Percentiles rank a stretch among this genome's conserved stretches.
Conservation (phyloP, 2,888 invertebrate genomes). For the Zeuzera pyrina region DNA sequence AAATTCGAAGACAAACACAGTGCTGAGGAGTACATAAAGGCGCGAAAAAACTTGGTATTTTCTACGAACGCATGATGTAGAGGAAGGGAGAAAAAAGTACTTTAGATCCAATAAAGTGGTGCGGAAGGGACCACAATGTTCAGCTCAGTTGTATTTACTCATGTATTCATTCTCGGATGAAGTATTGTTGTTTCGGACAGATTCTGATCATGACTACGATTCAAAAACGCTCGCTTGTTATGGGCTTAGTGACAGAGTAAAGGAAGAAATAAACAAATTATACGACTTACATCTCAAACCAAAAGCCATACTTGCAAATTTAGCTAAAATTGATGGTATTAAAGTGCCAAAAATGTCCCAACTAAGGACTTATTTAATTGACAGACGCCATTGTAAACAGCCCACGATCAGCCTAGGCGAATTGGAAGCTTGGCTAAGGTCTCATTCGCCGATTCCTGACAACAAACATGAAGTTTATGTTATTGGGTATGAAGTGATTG, state of each 20-base stretch:
- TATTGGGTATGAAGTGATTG: constrained; percentile 6
- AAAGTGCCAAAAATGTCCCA: constrained; percentile 10
- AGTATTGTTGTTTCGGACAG: constrained; percentile 14
- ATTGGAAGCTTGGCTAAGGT: constrained; percentile 14
- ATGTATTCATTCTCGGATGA: constrained; percentile 10
- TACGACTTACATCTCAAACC: constrained; percentile 13
- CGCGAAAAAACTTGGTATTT: constrained; percentile 13
- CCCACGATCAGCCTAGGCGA: constrained; percentile 15
- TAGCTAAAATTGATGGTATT: constrained; percentile 11
- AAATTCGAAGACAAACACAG: constrained; percentile 12
- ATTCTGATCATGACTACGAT: constrained; percentile 15
- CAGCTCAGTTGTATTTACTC: constrained; percentile 14
- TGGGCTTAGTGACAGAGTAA: constrained; percentile 11
- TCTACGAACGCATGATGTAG: constrained; percentile 8
- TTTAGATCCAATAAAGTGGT: constrained; percentile 15
- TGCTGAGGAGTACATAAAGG: constrained; percentile 9
- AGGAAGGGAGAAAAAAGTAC: constrained; percentile 12
- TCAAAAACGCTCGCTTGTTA: constrained; percentile 9
- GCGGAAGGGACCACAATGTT: constrained; percentile 12
- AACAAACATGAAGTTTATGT: constrained; percentile 14
- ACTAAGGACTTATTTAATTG: constrained; percentile 12
- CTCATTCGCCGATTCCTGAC: constrained; percentile 14
- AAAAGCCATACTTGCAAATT: constrained; percentile 11
- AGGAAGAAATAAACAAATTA: constrained; percentile 14
- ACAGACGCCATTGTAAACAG: constrained; percentile 10